Conservation (phyloP, 2,797 vertebrate genomes). For the Parauchenoglanis punctatus region DNA sequence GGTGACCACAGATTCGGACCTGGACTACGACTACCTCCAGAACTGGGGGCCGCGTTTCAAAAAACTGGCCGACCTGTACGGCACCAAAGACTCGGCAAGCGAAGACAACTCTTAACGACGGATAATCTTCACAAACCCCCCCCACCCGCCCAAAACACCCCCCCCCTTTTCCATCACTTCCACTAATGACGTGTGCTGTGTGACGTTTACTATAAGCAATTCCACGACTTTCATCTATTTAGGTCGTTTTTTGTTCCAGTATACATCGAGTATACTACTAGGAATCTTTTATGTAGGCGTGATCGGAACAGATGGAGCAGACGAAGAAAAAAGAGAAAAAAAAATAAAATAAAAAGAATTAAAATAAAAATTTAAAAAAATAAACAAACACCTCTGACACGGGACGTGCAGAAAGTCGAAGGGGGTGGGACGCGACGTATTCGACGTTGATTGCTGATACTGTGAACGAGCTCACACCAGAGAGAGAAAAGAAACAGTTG, state of each 20-base stretch:
- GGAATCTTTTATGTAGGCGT: slow-evolving; percentile 42
- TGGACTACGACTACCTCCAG: slow-evolving; percentile 99
- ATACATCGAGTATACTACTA: slow-evolving; percentile 46
- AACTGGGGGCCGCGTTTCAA: slow-evolving; percentile 98
- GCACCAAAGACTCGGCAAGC: slow-evolving; percentile 93
- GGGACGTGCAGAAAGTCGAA: slow-evolving; percentile 46
- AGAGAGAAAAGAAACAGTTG: slow-evolving; percentile 77
- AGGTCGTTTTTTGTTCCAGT: slow-evolving; percentile 52
- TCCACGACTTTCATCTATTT: slow-evolving; percentile 59
- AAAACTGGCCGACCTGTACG: slow-evolving; percentile 98
- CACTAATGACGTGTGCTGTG: slow-evolving; percentile 62
- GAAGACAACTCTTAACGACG: slow-evolving; percentile 93
- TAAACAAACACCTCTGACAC: slow-evolving; percentile 43
- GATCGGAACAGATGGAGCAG: slow-evolving; percentile 47
- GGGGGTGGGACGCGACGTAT: slow-evolving; percentile 39
- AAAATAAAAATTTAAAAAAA: slow-evolving; percentile 13
- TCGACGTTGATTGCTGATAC: slow-evolving; percentile 86
- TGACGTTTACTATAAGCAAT: slow-evolving; percentile 67
- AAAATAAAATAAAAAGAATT: slow-evolving; percentile 16
- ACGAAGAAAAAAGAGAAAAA: slow-evolving; percentile 42
- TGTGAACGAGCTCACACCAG: slow-evolving; percentile 81
- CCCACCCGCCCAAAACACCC: slow-evolving; percentile 41
- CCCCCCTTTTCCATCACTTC: slow-evolving; percentile 41
- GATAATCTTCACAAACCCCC: slow-evolving; percentile 2
- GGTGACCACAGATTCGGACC: slow-evolving; percentile 95